Evolutionary conservation across 2,113 vertebrate genomes (phyloP), one percentile per base, ranked within the genome.

Genomic region (Micronycteris hirsuta): DNA sequence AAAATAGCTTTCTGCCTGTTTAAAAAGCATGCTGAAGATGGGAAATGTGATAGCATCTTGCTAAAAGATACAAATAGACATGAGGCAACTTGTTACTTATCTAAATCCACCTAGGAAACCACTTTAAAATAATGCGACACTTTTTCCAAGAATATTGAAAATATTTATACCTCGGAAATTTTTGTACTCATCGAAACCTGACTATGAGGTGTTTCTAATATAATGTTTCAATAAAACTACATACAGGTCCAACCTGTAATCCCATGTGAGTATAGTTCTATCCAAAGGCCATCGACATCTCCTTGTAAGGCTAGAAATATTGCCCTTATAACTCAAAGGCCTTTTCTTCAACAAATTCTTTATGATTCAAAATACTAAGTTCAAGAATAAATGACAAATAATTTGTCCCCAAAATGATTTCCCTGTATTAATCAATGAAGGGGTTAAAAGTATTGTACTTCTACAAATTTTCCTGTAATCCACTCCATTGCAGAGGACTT

Each of bases 1-100:
- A 83, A 91, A 95, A 89, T 54, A 56, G 28, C 28, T 84, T 77
- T 90, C 73, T 67, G 70, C 2, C 73, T 83, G 73, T 93, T 86
- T 17, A 61, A 80, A 84, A 82, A 80, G 41, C 43, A 74, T 91
- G 94, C 93, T 96, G 82, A 94, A 71, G 54, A 93, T 41, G 56
- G 38, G 89, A 94, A 95, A 96, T 86, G 13, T 89, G 93, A 95
- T 91, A 86, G 45, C 14, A 74, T 43, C 73, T 87, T 85, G 54
- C 80, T 63, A 91, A 92, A 88, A 89, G 67, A 95, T 68, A 95
- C 88, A 89, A 93, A 90, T 26, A 97, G 90, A 67, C 65, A 56
- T 22, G 52, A 73, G 67, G 33, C 14, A 3, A 16, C 70, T 49
- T 71, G 38, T 88, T 47, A 80, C 65, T 92, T 89, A 88, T 41